A percentile compares a stretch with the other conserved stretches of the same genome.
These are phyloP conservation scores for Larimichthys polyactis DNA, from an alignment of 2,113 vertebrate species.

Conservation along the genomic window DNA sequence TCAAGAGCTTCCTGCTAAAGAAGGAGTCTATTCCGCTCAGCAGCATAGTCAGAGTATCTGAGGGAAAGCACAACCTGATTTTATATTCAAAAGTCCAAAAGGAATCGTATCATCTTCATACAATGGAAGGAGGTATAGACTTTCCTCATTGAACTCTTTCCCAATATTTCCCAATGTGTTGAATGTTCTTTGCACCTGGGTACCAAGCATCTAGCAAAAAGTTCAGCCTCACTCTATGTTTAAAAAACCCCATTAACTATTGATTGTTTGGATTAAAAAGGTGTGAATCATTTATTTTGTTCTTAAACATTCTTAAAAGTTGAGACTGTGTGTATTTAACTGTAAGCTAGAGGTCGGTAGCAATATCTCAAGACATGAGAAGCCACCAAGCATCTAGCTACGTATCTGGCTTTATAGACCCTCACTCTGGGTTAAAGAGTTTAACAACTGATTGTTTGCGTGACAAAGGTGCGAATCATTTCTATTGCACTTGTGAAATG, in stretches of 20 bases:
- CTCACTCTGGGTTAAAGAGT: not conserved
- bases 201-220: too few relatives aligned
- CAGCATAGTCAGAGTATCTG: not conserved
- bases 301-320: too few relatives aligned
- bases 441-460: constrained; percentile 4
- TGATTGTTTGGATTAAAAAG: too few relatives aligned
- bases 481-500: constrained; percentile 4
- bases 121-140: not conserved
- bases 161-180: not conserved
- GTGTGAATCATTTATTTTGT: too few relatives aligned
- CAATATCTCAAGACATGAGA: too few relatives aligned
- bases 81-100: not conserved
- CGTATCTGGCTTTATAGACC: too few relatives aligned
- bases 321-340: too few relatives aligned
- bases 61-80: not conserved
- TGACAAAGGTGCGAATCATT: constrained; percentile 7
- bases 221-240: too few relatives aligned
- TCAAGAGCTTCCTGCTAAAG: not conserved
- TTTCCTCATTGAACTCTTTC: not conserved
- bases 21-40: not conserved
- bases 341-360: too few relatives aligned
- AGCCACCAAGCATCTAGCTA: not conserved
- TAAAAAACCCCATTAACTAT: too few relatives aligned
- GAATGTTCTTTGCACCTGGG: not conserved
- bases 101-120: not conserved